Conservation (phyloP, 37 sponge, comb jelly and placozoan genomes). For the Aplysina aerophoba region DNA sequence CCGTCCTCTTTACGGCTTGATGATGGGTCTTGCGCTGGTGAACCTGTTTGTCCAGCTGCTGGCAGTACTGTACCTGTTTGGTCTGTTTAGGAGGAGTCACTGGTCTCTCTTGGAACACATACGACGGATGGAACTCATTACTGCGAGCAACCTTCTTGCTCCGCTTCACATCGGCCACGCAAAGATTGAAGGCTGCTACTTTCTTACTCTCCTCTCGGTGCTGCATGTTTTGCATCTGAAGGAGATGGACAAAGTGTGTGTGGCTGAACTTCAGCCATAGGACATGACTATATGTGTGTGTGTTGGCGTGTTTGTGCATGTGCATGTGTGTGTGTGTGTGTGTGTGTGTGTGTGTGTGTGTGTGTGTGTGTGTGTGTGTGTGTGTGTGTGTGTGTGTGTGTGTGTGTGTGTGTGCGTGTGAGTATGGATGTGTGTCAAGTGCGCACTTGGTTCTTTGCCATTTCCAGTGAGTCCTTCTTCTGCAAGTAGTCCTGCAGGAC, state of each 20-base stretch:
- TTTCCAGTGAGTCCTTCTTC: constrained; percentile 40
- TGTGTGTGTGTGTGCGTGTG: too few species aligned
- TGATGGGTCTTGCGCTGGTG: not conserved
- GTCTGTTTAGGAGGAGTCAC: constrained; percentile 47
- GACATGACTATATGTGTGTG: not conserved
- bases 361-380: not conserved
- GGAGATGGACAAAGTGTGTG: not conserved
- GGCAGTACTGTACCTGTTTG: constrained; percentile 67
- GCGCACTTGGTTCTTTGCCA: constrained; percentile 56
- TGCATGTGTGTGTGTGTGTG: not conserved
- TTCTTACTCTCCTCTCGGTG: constrained; percentile 44
- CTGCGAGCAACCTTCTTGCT: constrained; percentile 14
- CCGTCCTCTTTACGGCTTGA: constrained; percentile 38
- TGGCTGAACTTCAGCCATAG: not conserved
- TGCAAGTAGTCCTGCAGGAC: constrained; percentile 74
- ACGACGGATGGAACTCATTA: constrained; percentile 67
- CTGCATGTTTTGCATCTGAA: constrained; percentile 18
- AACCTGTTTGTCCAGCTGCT: constrained; percentile 77
- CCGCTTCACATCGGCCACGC: constrained; percentile 34
- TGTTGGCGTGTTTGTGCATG: too few species aligned
- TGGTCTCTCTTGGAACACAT: constrained; percentile 70
- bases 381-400: not conserved
- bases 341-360: not conserved
- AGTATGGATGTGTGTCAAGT: not conserved
- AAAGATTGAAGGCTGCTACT: constrained; percentile 56